Base-by-base conservation (phyloP, 2,888 invertebrate genomes). In the Pycnomerus fuliginosus region DNA sequence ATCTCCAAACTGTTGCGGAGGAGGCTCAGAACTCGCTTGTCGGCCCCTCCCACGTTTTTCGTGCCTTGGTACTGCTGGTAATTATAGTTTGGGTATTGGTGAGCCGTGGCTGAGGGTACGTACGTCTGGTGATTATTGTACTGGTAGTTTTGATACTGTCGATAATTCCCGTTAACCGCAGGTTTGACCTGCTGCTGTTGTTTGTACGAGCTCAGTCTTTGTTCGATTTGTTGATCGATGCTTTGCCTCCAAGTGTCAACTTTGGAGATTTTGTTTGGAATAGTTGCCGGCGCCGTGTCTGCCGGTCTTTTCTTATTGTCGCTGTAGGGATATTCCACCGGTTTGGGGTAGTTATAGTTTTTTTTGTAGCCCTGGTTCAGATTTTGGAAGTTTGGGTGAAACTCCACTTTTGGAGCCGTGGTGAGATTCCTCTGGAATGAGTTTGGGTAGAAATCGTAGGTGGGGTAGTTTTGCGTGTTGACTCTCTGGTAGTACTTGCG, bases 381-480 rank as follows among this genome's bases (percentile, higher is more conserved):
- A 3, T 63, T 40, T 7, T 69, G 76, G 55, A 89, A 89, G 65
- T 88, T 84, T 1, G 88, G 88, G 22, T 82, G 79, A 62, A 90
- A 89, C 67, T 90, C 87, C 7, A 89, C 84, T 71, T 87, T 85
- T 5, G 87, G 87, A 13, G 85, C 80, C 34, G 75, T 73, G 2
- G 72, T 69, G n/a, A 67, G 49, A 54, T 52, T 64, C 41, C 61
- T 56, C 46, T 66, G 64, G 47, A 62, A 60, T 13, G 64, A 56
- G 47, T 55, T 60, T 3, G 48, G 44, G 27, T 56, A 50, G 25
- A 62, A 59, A 37, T 68, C 67, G 57, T 58, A 53, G 5, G 60
- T 59, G 11, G 63, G 64, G 48, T 64, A 69, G 48, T 54, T 65
- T 11, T 60, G 56, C 23, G 54, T 27, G 11, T 25, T 25, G 25